Base-by-base conservation (phyloP, 2,797 vertebrate genomes). In the Sarcophilus harrisii region DNA sequence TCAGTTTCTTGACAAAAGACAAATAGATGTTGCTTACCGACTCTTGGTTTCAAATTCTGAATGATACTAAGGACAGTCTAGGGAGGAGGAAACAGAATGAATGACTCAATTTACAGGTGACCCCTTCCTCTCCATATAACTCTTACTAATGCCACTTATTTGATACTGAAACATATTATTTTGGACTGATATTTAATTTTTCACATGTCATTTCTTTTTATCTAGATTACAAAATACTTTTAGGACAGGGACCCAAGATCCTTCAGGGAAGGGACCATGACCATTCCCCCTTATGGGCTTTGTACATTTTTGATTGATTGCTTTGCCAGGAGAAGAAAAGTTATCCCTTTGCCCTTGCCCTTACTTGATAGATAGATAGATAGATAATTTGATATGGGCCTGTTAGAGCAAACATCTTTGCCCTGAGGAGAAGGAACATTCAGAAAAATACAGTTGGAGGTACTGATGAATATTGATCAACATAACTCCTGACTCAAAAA, bases 141-240 rank as follows among this genome's bases (percentile, higher is more conserved):
- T 45, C 54, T 59, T 13, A 11, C 32, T 32, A 90, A 89, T 8
- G 55, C 24, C 9, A 21, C 11, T 24, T 52, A 30, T 28, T 4
- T 24, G n/a, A 12, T 1, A 90, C 3, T 90, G 54, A 28, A 52
- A 90, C 1, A 55, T 62, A 58, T n/a, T 94, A 14, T 52, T 4
- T 60, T 89, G 30, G 0, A 32, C 59, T 93, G 89, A 81, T 52
- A 91, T 29, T 92, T 93, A 90, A 32, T 81, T 94, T 58, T 93
- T 87, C 38, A 45, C 9, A 4, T 12, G 21, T 45, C 38, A 49
- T 49, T 87, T 55, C 45, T 10, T 27, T 91, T 87, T 87, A 58
- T 59, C 90, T 60, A 38, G 14, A 94, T 89, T 94, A 95, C 24
- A 90, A 96, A 95, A 90, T 18, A 57, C 54, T 55, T 92, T 92